Evolutionary conservation across 2,797 vertebrate species (phyloP).

Genomic region (Hydrolagus colliei): DNA sequence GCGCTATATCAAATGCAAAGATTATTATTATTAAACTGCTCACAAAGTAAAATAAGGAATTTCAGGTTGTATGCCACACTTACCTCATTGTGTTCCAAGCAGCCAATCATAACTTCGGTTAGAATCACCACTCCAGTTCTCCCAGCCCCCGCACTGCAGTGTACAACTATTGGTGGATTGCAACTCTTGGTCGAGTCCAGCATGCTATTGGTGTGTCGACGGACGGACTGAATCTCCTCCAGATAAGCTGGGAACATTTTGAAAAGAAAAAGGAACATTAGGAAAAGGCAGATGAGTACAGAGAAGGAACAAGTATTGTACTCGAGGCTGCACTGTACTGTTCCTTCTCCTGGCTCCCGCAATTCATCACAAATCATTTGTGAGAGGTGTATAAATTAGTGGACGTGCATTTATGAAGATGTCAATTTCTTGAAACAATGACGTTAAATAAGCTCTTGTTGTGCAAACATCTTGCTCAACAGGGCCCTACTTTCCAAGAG

Average conservation of each 20-base stretch:
- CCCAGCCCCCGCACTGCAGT: slow-evolving; percentile 88
- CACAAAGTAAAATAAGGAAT: not conserved
- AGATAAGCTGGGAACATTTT: slow-evolving; percentile 68
- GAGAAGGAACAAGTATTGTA: not conserved
- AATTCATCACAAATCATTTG: not conserved
- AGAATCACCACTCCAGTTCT: slow-evolving; percentile 90
- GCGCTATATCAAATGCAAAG: no score
- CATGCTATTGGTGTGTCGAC: slow-evolving; percentile 92
- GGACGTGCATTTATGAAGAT: not conserved
- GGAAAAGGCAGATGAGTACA: not conserved
- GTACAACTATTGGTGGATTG: slow-evolving; percentile 84
- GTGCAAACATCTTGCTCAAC: no score
- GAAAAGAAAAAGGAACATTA: not conserved
- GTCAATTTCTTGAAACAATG: not conserved
- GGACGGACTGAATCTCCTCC: slow-evolving; percentile 92
- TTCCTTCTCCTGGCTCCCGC: not conserved
- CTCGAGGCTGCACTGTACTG: not conserved
- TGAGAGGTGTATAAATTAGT: not conserved
- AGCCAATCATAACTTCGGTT: slow-evolving; percentile 90
- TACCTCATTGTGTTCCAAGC: slow-evolving; percentile 92
- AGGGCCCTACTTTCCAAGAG: not conserved
- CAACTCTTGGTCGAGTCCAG: slow-evolving; percentile 74
- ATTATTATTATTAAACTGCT: not conserved
- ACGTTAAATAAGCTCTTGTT: not conserved
- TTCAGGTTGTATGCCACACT: slow-evolving; percentile 35